These are phyloP conservation scores for Alauda arvensis DNA, from an alignment of 2,797 vertebrate genomes.

Conservation along the genomic window DNA sequence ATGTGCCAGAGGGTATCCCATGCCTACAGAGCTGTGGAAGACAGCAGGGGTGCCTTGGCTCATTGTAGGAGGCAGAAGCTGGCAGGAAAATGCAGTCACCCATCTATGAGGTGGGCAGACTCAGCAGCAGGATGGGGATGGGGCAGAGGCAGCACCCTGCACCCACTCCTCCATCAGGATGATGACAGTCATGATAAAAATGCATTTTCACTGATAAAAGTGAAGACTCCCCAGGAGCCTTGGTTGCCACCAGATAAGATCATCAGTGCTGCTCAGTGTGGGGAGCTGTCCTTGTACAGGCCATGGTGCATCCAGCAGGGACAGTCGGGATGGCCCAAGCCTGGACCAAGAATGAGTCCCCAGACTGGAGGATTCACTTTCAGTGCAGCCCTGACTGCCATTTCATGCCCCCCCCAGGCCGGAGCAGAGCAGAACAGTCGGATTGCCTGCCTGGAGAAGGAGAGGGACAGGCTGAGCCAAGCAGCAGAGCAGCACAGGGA, in stretches of 20 bases:
- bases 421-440: slow-evolving; percentile 67
- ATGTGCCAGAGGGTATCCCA: background rate
- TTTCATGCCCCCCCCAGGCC: slow-evolving; percentile 58
- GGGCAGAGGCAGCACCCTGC: background rate
- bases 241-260: fast-evolving
- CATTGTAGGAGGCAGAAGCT: background rate
- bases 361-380: background rate
- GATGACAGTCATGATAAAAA: background rate
- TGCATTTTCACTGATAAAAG: background rate
- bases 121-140: background rate
- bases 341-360: background rate
- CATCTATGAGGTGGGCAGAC: fast-evolving
- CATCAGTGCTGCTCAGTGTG: fast-evolving
- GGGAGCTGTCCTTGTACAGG: background rate
- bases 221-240: background rate
- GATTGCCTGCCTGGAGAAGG: slow-evolving; percentile 73
- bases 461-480: slow-evolving; percentile 73
- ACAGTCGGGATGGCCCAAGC: fast-evolving
- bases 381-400: fast-evolving
- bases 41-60: background rate
- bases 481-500: slow-evolving; percentile 66
- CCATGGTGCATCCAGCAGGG: background rate
- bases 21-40: background rate
- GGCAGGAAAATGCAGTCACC: background rate
- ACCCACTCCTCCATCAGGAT: background rate